Evolutionary conservation across 37 sponge, comb jelly and placozoan species (phyloP), one percentile per base, ranked within the genome.

Genomic region (Trichoplax adhaerens): DNA sequence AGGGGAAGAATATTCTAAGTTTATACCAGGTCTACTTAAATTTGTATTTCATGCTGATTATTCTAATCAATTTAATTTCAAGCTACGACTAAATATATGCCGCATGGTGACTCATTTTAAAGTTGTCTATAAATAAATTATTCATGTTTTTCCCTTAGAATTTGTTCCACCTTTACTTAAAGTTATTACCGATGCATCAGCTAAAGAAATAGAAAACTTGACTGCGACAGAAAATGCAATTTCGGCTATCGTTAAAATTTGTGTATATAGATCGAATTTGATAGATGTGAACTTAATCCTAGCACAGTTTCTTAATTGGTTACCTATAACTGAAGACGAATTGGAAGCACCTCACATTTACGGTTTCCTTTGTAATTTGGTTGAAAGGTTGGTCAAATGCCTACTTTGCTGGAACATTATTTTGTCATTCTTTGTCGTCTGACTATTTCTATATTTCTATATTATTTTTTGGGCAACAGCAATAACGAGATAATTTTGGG

Each of bases 171-270:
- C 79, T 3, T 80, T 98, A 62, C 77, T 78, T 0, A 12, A 77
- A 29, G 76, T 80, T 57, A 85, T 93, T 62, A 75, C 76, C 10
- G 74, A 76, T 3, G 69, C 79, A 2, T 59, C 76, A 53, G 77
- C 88, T 48, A 60, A 76, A 10, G 88, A 89, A 57, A 29, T 78
- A 0, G 72, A 68, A 2, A 72, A 76, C 54, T 77, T 78, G 65
- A 74, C 80, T 73, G 99, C 99, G 53, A 92, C 83, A 6, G 99
- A 98, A 57, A 98, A 98, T 62, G 90, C 90, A 58, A 89, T 98
- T 50, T 86, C 99, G 49, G 99, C 99, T 3, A 83, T 98, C 12
- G 77, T 89, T n/a, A 98, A 98, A 77, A 89, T 98, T 7, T 98
- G 94, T 81, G 29, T 29, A 29, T 29, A 29, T 29, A 29, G 29